Percentiles rank a stretch among this genome's conserved stretches.
Evolutionary conservation across 2,113 vertebrate genomes (phyloP).

Genomic region (Corvus moneduloides): DNA sequence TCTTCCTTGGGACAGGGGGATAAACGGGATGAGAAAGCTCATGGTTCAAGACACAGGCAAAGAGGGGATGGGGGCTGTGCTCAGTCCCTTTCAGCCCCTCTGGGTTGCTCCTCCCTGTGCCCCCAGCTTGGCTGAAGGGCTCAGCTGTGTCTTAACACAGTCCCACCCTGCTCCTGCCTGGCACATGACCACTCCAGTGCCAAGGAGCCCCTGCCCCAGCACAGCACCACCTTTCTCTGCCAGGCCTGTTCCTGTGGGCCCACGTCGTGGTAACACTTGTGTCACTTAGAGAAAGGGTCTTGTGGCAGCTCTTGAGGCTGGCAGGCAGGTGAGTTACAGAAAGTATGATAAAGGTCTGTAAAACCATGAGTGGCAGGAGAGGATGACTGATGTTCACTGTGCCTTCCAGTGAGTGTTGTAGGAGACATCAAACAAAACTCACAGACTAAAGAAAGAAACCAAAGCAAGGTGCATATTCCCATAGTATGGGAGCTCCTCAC

Average conservation of each 20-base stretch:
- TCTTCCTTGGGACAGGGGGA: not conserved
- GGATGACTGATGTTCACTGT: not conserved
- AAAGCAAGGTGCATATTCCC: not conserved
- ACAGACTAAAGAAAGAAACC: not conserved
- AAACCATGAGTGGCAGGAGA: not conserved
- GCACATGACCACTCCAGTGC: fast-evolving
- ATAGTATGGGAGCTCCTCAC: not conserved
- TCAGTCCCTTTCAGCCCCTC: not conserved
- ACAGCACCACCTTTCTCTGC: fast-evolving
- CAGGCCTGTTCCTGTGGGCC: not conserved
- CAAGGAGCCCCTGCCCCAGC: not conserved
- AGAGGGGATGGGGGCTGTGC: not conserved
- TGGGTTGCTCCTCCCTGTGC: not conserved
- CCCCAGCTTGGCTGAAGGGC: not conserved
- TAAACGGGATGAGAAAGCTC: not conserved
- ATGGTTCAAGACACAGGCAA: not conserved
- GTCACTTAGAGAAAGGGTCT: not conserved
- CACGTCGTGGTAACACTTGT: fast-evolving
- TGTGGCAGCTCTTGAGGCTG: not conserved
- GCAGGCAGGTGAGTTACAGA: not conserved
- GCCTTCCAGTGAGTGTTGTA: not conserved
- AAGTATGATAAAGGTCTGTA: not conserved
- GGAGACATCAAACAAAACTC: not conserved
- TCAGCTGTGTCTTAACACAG: not conserved
- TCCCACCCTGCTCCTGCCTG: not conserved